Evolutionary conservation across 2,113 vertebrate genomes (phyloP), one percentile per base, ranked within the genome.

Genomic region (Dicerorhinus sumatrensis): DNA sequence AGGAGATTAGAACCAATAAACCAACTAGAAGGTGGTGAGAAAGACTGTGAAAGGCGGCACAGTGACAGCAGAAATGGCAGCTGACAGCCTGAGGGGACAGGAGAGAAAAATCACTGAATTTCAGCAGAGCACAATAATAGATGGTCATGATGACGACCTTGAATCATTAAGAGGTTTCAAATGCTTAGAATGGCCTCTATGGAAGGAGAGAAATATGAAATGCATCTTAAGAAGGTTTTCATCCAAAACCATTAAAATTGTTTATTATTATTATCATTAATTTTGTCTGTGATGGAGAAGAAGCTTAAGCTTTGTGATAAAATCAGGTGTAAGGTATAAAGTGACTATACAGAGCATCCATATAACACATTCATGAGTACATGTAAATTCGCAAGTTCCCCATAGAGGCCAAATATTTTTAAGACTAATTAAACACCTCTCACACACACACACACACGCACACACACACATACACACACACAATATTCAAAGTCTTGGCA

Each of bases 11-110:
- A 96, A 82, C n/a, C 73, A 81, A 77, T 46, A 63, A 81, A 73
- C 63, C 12, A 54, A 62, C 31, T 69, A 76, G 51, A 85, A 76
- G 36, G 58, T 27, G 58, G 62, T 27, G 33, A 51, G 31, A 27
- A 89, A 81, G 67, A 79, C 91, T 85, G 21, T 0, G 10, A 83
- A 51, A 97, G 90, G 63, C 33, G 63, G 69, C 23, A 3, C 36
- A 76, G 60, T 42, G 58, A 75, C 21, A 93, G 69, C 58, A 93
- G 89, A 93, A 70, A 85, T 31, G 70, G 65, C 54, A 90, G 89
- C 75, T 95, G 89, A 96, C 54, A 97, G 94, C 90, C 58, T n/a
- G 54, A 87, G 81, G 76, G 83, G 75, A 87, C 51, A 86, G 23
- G 39, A 62, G 58, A 94, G 73, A 70, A 65, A 81, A 97, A 94